These are phyloP conservation scores for Tragelaphus strepsiceros DNA, from an alignment of 2,113 vertebrate species.

Conservation along the genomic window DNA sequence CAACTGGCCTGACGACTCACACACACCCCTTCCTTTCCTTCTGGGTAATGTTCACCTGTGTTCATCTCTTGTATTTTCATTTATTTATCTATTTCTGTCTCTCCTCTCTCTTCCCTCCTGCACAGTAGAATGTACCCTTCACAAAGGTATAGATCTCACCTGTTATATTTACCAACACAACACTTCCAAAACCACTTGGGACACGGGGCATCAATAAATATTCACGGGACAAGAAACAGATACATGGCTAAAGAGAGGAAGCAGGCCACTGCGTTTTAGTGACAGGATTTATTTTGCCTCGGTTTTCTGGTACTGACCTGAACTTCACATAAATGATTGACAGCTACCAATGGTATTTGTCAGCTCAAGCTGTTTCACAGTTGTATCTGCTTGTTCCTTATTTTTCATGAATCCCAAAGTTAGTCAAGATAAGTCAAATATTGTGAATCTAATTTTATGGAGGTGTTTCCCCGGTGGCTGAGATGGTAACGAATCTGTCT, in stretches of 20 bases:
- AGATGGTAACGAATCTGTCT: background rate
- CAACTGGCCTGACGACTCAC: background rate
- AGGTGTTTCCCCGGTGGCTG: background rate
- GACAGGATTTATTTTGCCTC: background rate
- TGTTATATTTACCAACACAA: background rate
- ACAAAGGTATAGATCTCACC: background rate
- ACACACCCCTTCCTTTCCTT: background rate
- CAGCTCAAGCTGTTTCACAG: background rate
- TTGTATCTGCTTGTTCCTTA: background rate
- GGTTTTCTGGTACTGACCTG: background rate
- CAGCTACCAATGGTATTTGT: background rate
- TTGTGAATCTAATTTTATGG: background rate
- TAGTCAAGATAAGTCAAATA: background rate
- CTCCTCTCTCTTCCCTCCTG: background rate
- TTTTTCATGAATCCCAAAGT: background rate
- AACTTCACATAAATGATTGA: background rate
- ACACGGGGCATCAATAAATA: no score
- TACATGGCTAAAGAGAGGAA: background rate
- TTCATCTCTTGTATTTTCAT: background rate
- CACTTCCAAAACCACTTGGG: background rate
- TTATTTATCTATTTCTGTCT: background rate
- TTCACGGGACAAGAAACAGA: background rate
- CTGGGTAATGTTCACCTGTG: no score
- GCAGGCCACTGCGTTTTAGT: background rate
- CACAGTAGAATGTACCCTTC: background rate